Evolutionary conservation across 2,888 invertebrate species (phyloP), one percentile per base, ranked within the genome.

Genomic region (Anthophora plumipes): DNA sequence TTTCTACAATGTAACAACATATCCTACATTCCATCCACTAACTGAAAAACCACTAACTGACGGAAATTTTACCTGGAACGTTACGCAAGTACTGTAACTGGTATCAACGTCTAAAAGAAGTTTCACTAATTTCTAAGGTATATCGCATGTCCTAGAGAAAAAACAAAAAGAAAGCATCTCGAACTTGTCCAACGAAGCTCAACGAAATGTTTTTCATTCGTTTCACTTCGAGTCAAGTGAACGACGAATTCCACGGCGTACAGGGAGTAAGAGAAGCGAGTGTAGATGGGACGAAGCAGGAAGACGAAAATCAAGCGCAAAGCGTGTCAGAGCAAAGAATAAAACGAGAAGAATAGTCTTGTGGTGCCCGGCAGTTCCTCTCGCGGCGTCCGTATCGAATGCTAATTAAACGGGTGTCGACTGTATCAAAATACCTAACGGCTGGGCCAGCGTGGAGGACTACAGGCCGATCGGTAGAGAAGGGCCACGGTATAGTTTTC

Each of bases 371-470:
- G 87, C 85, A 85, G 87, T 87, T 87, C 61, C 82, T 87, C 84
- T 85, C 88, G 89, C 90, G 89, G 89, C 87, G 85, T 87, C 91
- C 92, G 89, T 91, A 92, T 92, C 92, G 90, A 92, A 92, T 92
- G 92, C 90, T 92, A 92, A 92, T 92, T 92, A 92, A 92, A 92
- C 91, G 92, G 92, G 91, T 92, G 92, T 92, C 91, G 91, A 91
- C 90, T 90, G 90, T 91, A 92, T 92, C 91, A 91, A 92, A 92
- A 91, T 91, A 91, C 91, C 89, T 90, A 92, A 91, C 91, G 91
- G 91, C 91, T 89, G 88, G 83, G 84, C 81, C 80, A 83, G 87
- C 84, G 84, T 77, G 80, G 85, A 68, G 83, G 90, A 81, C 86
- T 84, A 88, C 74, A 68, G 84, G 76, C 69, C 89, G 88, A 88